These are phyloP conservation scores for Rhogogaster chlorosoma DNA, from an alignment of 2,888 invertebrate species.

Conservation along the genomic window DNA sequence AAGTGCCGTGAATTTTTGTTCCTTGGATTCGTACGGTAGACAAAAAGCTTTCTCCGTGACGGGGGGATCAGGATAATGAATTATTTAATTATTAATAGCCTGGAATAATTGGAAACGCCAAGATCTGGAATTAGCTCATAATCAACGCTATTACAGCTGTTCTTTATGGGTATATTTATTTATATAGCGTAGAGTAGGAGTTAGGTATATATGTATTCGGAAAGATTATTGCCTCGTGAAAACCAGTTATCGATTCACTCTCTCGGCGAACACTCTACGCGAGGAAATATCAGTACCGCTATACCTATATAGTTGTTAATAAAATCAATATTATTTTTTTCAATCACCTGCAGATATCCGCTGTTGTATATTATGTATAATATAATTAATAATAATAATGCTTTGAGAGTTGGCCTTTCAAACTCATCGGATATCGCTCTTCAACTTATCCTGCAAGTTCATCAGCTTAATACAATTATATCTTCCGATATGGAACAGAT, in stretches of 20 bases:
- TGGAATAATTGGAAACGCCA: conserved; percentile 11
- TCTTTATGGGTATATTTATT: not conserved
- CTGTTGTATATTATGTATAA: not conserved
- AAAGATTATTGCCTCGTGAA: conserved; percentile 21
- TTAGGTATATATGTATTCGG: conserved; percentile 7
- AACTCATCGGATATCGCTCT: conserved; percentile 13
- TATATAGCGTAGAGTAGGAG: not conserved
- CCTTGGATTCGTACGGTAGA: conserved; percentile 9
- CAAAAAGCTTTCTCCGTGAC: not conserved
- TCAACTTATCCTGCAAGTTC: conserved; percentile 9
- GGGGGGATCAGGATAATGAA: not conserved
- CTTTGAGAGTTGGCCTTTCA: conserved; percentile 7
- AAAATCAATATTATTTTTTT: conserved; percentile 18
- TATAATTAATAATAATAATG: conserved; percentile 35
- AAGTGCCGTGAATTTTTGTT: conserved; percentile 17
- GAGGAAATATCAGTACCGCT: not conserved
- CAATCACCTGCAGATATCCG: conserved; percentile 5
- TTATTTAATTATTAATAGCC: conserved; percentile 25
- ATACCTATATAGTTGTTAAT: not conserved
- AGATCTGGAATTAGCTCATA: not conserved
- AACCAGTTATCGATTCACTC: conserved; percentile 28
- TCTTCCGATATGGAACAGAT: not conserved
- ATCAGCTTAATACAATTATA: conserved; percentile 18
- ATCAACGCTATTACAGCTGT: not conserved
- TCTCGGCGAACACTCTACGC: not conserved